A percentile compares a stretch with the other conserved stretches of the same genome.
phyloP scores from a whole-genome alignment of 1,140 invertebrate species.

The Drosophila gunungcola region DNA sequence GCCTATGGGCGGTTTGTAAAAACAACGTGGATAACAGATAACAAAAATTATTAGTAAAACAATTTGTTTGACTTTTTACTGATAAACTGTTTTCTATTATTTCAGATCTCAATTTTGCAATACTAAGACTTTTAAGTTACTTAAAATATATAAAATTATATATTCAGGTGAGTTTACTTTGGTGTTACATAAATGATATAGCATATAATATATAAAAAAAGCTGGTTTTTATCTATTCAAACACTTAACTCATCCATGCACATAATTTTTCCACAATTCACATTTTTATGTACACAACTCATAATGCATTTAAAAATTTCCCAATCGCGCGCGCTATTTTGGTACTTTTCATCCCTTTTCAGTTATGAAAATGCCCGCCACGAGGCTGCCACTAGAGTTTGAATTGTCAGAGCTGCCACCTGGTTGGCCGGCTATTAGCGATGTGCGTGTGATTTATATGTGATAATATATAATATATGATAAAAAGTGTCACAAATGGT shows the following conservation, averaged over 20 bases:
- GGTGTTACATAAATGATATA: not conserved
- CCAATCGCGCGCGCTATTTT: slow-evolving; percentile 22
- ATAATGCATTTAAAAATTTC: slow-evolving; percentile 5
- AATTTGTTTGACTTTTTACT: not conserved
- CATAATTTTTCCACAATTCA: not conserved
- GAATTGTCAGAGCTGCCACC: slow-evolving; percentile 27
- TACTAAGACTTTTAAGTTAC: not conserved
- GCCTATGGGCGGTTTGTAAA: slow-evolving; percentile 80
- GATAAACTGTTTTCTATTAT: not conserved
- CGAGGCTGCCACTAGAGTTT: slow-evolving; percentile 23
- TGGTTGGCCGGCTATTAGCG: not conserved
- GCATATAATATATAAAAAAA: not conserved
- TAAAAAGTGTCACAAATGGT: not conserved
- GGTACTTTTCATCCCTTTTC: slow-evolving; percentile 38
- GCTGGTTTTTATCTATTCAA: not conserved
- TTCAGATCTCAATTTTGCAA: slow-evolving; percentile 26
- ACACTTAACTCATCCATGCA: not conserved
- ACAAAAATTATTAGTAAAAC: not conserved
- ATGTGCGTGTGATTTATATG: slow-evolving; percentile 23
- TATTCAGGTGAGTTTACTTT: slow-evolving; percentile 17
- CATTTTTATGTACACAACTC: not conserved
- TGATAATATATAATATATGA: not conserved
- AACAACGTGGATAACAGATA: slow-evolving; percentile 1
- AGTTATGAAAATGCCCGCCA: slow-evolving; percentile 21
- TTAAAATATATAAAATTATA: not conserved